These are phyloP conservation scores for Standfussiana lucernea DNA, from an alignment of 2,888 invertebrate species.

Conservation along the genomic window DNA sequence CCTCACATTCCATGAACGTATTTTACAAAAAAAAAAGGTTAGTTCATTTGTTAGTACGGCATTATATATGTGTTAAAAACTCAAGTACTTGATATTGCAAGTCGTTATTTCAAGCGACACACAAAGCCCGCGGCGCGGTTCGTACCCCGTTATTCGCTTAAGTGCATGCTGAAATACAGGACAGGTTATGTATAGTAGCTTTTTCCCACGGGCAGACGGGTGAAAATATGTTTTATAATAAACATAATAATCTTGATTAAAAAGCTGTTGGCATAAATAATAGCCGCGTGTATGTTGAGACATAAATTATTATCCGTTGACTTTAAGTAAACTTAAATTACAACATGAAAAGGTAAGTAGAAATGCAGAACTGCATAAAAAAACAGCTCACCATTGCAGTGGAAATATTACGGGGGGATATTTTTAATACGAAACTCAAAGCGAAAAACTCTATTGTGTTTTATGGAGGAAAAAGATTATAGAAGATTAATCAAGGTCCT, in stretches of 20 bases:
- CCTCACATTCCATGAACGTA: too few relatives aligned
- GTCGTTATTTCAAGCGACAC: conserved; percentile 47
- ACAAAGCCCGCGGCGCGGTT: conserved; percentile 42
- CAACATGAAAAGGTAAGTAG: not conserved
- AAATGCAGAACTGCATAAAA: conserved; percentile 6
- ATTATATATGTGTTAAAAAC: too few relatives aligned
- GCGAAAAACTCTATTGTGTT: not conserved
- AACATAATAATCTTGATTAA: conserved; percentile 52
- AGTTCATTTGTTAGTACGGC: too few relatives aligned
- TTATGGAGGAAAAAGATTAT: conserved; percentile 9
- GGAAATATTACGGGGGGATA: conserved; percentile 1
- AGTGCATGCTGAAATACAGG: conserved; percentile 58
- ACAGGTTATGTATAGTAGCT: conserved; percentile 1
- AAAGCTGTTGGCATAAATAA: conserved; percentile 39
- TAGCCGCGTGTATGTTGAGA: conserved; percentile 30
- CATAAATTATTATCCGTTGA: conserved; percentile 22
- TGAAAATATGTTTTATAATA: conserved; percentile 43
- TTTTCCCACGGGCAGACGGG: conserved; percentile 28
- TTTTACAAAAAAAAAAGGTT: too few relatives aligned
- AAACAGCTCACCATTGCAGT: not conserved
- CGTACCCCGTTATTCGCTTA: conserved; percentile 52
- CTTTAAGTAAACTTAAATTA: conserved; percentile 9
- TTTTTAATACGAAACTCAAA: conserved; percentile 18
- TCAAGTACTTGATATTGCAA: conserved; percentile 42
- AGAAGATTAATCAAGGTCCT: conserved; percentile 11